phyloP scores from a whole-genome alignment of 2,888 invertebrate genomes.

The Apodemia duryi region DNA sequence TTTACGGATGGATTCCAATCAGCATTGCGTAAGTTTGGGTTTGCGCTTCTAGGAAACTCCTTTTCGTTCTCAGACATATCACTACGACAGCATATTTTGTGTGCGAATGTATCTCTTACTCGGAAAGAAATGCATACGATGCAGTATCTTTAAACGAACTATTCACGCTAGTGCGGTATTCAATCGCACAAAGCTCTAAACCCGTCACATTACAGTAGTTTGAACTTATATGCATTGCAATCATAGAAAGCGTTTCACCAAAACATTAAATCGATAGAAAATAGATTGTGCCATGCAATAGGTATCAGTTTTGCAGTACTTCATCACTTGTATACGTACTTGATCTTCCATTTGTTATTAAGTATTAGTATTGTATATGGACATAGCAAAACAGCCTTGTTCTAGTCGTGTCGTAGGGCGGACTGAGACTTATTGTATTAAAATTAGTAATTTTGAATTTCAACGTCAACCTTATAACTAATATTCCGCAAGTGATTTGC shows the following conservation, averaged over 20 bases:
- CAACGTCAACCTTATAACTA: conserved; percentile 72
- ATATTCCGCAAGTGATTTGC: conserved; percentile 76
- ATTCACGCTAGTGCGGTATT: conserved; percentile 56
- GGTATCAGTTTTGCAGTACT: conserved; percentile 45
- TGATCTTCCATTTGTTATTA: conserved; percentile 63
- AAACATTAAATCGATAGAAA: conserved; percentile 62
- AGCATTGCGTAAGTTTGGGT: conserved; percentile 40
- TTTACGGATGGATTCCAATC: conserved; percentile 55
- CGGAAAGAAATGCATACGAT: conserved; percentile 48
- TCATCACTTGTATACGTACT: conserved; percentile 59
- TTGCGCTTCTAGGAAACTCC: conserved; percentile 55
- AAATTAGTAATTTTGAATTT: conserved; percentile 77
- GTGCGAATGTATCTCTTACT: conserved; percentile 31
- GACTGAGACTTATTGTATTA: conserved; percentile 75
- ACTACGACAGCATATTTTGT: conserved; percentile 14
- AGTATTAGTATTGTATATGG: conserved; percentile 40
- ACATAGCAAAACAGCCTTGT: conserved; percentile 64
- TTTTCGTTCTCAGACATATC: conserved; percentile 38
- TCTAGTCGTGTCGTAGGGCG: conserved; percentile 65
- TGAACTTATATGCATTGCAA: conserved; percentile 62
- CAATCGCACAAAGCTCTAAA: conserved; percentile 61
- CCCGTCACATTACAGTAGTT: conserved; percentile 60
- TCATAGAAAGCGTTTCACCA: conserved; percentile 54
- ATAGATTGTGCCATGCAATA: conserved; percentile 56
- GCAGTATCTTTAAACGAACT: conserved; percentile 49